A percentile compares a stretch with the other conserved stretches of the same genome.
Evolutionary conservation across 2,888 invertebrate species (phyloP).

Genomic region (Erannis defoliaria): DNA sequence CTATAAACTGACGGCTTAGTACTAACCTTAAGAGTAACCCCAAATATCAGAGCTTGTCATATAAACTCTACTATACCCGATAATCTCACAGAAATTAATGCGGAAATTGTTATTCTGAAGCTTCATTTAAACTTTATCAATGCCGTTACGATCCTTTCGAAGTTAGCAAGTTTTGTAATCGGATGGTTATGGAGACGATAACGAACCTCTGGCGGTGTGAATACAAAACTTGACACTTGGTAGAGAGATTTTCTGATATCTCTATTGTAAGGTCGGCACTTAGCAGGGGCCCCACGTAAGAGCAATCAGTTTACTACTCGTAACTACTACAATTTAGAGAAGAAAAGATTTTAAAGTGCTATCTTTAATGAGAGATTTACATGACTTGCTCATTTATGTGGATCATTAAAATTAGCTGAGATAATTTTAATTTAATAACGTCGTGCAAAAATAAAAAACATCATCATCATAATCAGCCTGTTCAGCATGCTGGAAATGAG

Average conservation of each 20-base stretch:
- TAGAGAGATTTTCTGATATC: constrained; percentile 9
- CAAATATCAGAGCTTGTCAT: neutral
- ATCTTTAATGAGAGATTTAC: no score
- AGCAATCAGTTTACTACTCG: neutral
- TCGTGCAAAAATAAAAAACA: no score
- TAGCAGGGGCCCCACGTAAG: neutral
- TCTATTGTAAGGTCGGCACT: constrained; percentile 11
- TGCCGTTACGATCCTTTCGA: constrained; percentile 48
- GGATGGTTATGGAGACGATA: constrained; percentile 32
- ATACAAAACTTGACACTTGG: constrained; percentile 25
- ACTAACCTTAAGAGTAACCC: no score
- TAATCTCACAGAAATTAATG: constrained; percentile 67
- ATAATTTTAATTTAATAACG: no score
- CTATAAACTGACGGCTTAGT: no score
- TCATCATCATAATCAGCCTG: no score
- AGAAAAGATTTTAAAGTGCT: no score
- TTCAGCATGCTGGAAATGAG: no score
- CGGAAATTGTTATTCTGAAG: constrained; percentile 63
- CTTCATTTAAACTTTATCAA: constrained; percentile 55
- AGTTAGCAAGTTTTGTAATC: constrained; percentile 48
- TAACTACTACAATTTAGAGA: neutral
- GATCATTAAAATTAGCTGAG: no score
- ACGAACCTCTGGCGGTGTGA: constrained; percentile 22
- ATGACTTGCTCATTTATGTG: no score
- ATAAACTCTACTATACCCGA: constrained; percentile 42